Evolutionary conservation across 2,113 vertebrate species (phyloP).

Genomic region (Brachypodius melanocephalos): DNA sequence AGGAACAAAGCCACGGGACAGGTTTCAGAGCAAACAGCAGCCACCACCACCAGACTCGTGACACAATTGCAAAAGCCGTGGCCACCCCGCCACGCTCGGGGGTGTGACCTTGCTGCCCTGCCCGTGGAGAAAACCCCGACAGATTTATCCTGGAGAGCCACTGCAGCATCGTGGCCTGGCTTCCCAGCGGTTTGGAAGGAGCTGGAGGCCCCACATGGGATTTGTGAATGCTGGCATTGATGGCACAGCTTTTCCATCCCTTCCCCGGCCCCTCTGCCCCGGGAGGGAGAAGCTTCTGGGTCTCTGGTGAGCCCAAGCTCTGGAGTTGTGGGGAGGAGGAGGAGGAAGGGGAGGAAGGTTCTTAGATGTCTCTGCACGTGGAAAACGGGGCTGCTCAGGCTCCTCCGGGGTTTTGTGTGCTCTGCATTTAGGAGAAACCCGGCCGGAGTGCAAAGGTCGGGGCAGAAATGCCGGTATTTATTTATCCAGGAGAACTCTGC

Average conservation of each 20-base stretch:
- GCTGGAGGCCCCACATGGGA: neutral
- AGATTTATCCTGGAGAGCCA: neutral
- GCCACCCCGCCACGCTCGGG: neutral
- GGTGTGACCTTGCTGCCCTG: neutral
- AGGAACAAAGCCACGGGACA: neutral
- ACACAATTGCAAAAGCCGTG: neutral
- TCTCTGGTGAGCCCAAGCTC: neutral
- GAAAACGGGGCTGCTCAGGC: rapidly evolving
- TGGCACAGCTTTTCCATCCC: neutral
- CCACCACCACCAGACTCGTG: neutral
- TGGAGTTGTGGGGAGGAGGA: neutral
- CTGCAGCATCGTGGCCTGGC: rapidly evolving
- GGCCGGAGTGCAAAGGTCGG: constrained; percentile 64
- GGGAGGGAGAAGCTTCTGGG: neutral
- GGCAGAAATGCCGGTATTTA: constrained; percentile 59
- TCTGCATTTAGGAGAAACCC: constrained; percentile 62
- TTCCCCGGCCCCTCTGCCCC: neutral
- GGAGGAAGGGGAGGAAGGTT: neutral
- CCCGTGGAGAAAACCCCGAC: neutral
- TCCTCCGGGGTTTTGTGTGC: neutral
- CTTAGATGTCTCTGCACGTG: neutral
- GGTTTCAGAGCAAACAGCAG: constrained; percentile 37
- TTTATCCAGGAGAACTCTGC: constrained; percentile 48
- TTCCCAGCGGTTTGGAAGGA: neutral
- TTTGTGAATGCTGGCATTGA: neutral